Conservation (phyloP, 1,140 invertebrate genomes). For the Dolichoris vasculosae region DNA sequence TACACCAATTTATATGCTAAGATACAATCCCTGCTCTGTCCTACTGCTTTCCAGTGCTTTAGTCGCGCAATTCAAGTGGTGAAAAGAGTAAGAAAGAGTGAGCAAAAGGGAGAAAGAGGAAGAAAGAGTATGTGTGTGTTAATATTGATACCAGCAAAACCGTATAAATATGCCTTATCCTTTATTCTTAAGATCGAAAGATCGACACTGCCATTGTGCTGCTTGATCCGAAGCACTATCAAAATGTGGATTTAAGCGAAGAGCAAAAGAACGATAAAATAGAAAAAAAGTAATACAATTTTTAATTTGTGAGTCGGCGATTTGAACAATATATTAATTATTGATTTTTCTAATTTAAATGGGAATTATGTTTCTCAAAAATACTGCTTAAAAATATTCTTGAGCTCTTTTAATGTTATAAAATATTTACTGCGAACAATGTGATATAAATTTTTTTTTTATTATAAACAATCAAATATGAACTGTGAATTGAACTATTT, state of each 20-base stretch:
- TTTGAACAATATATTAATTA: constrained; percentile 13
- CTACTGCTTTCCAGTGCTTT: constrained; percentile 69
- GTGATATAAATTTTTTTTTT: neutral
- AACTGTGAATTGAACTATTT: constrained; percentile 27
- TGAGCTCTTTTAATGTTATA: constrained; percentile 37
- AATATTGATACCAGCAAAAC: no score
- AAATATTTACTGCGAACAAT: neutral
- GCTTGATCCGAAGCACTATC: constrained; percentile 43
- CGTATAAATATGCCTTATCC: constrained; percentile 34
- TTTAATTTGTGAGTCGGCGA: constrained; percentile 24
- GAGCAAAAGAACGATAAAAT: constrained; percentile 36
- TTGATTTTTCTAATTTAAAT: constrained; percentile 8
- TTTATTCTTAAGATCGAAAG: constrained; percentile 33
- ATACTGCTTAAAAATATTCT: constrained; percentile 34
- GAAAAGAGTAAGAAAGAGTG: constrained; percentile 48
- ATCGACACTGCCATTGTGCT: constrained; percentile 33
- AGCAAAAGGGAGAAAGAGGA: constrained; percentile 32
- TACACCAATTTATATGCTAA: constrained; percentile 36
- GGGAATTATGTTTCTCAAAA: constrained; percentile 25
- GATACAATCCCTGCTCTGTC: constrained; percentile 55
- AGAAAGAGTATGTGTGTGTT: no score
- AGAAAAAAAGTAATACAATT: neutral
- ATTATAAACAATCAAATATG: neutral
- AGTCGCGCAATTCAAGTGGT: constrained; percentile 66
- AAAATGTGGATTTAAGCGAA: constrained; percentile 32